These are phyloP conservation scores for Parnassius mnemosyne DNA, from an alignment of 2,888 invertebrate species.

Conservation along the genomic window DNA sequence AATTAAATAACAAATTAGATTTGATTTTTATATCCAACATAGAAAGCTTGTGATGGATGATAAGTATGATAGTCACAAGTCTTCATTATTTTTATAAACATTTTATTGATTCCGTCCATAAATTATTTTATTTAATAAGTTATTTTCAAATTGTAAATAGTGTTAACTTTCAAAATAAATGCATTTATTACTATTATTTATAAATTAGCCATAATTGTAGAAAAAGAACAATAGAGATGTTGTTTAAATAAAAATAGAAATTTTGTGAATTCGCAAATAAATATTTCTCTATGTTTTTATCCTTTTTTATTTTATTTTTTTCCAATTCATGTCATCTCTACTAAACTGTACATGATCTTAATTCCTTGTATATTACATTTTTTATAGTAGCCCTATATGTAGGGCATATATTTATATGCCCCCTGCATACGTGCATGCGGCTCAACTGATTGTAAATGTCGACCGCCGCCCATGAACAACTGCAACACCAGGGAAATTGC, in stretches of 20 bases:
- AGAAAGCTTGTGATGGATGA: no score
- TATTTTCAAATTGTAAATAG: conserved; percentile 24
- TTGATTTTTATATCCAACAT: no score
- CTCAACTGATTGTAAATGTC: no score
- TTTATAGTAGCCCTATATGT: no score
- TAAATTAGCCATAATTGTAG: conserved; percentile 55
- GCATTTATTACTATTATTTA: conserved; percentile 64
- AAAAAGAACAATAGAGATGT: conserved; percentile 26
- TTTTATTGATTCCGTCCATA: conserved; percentile 14
- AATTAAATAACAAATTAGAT: no score
- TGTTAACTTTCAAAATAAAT: conserved; percentile 35
- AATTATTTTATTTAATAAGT: conserved; percentile 19
- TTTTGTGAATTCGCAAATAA: conserved; percentile 23
- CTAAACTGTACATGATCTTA: no score
- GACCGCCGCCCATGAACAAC: no score
- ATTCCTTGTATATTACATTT: no score
- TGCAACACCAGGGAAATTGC: no score
- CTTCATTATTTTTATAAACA: conserved; percentile 4
- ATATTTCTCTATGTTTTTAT: conserved; percentile 22
- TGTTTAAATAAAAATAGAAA: conserved; percentile 20
- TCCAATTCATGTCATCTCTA: neutral
- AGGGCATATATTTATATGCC: no score
- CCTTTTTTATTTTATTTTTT: conserved; percentile 6
- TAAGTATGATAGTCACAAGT: neutral
- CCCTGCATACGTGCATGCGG: no score